Evolutionary conservation across 1,140 invertebrate species (phyloP), one percentile per base, ranked within the genome.

Genomic region (Heliothis virescens): DNA sequence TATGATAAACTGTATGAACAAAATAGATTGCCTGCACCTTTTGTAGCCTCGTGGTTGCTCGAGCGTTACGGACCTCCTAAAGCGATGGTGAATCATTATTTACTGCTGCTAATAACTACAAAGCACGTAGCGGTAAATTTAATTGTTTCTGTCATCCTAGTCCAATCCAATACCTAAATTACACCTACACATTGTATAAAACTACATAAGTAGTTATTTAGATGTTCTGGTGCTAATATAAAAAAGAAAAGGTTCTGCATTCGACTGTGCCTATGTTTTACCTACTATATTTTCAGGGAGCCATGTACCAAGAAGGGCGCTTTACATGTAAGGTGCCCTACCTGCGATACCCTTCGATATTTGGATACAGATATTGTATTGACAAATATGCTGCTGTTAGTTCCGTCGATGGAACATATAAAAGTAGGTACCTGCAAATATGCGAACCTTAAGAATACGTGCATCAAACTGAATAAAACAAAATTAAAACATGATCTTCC

Each of bases 241-340:
- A 26, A 26, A 26, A 26, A 26, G 21, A 26, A 1, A 2, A 26
- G 21, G 21, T 26, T 26, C 2, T 41, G 4, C 7, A 41, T 41
- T 41, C 9, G 34, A 41, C 9, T 9, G 34, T 41, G 1, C 21
- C 34, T 41, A 41, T 1, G 34, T 41, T 41, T 41, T 41, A 26
- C 1, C 50, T 60, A 47, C 16, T n/a, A 53, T 13, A 1, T 74
- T 81, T 83, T 12, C 80, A 94, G 93, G 93, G 93, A 60, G 89
- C 92, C 10, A 92, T 93, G 92, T 94, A 94, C 59, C 93, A 94
- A 85, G 93, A 94, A 80, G 91, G 86, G 15, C 82, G 93, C 7
- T 94, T 94, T 65, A 82, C 90, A 0, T 94, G 93, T 62, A 89
- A 90, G 76, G 87, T 91, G 1, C 93, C 93, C 0, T 93, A 90